Evolutionary conservation across 2,113 vertebrate genomes (phyloP), one percentile per base, ranked within the genome.

Genomic region (Vicugna pacos): DNA sequence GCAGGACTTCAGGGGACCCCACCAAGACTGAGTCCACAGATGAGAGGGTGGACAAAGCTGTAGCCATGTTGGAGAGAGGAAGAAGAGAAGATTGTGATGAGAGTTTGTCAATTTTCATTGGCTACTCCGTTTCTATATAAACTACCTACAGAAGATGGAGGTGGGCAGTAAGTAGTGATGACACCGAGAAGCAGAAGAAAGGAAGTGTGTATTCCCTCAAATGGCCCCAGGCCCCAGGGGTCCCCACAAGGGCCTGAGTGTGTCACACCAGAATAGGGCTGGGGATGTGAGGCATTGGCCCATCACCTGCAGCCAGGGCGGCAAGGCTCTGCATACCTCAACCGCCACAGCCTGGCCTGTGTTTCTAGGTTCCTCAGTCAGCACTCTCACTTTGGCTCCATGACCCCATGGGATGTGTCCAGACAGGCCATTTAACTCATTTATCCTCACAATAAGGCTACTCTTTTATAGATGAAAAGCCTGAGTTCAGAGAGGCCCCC

Each of bases 281-380:
- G 42, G 32, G 46, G 35, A n/a, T 14, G 58, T 0, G 1, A 58
- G 26, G 26, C 16, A 2, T 17, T 17, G n/a, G 8, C 8, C 28
- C 6, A 46, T 32, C 12, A 10, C 52, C 42, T 38, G 2, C 0
- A 2, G 22, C 8, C 26, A 10, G 50, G n/a, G 19, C 2, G 1
- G 54, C 46, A 22, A 3, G 22, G 35, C 76, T 22, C 62, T 24
- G 14, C 1, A 58, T n/a, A 30, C n/a, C 10, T 67, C 11, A 65
- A 19, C 24, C 5, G 12, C 16, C 15, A 6, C 4, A 42, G 30
- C 8, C 28, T 60, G 15, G 28, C 42, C 30, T 88, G 1, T 17
- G 9, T 67, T n/a, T 62, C 42, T 8, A 38, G 64, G 26, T 22
- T 67, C 35, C 24, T 20, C 11, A 58, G 30, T 35, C 15, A 70